Evolutionary conservation across 2,113 vertebrate species (phyloP).

Genomic region (Bubo bubo): DNA sequence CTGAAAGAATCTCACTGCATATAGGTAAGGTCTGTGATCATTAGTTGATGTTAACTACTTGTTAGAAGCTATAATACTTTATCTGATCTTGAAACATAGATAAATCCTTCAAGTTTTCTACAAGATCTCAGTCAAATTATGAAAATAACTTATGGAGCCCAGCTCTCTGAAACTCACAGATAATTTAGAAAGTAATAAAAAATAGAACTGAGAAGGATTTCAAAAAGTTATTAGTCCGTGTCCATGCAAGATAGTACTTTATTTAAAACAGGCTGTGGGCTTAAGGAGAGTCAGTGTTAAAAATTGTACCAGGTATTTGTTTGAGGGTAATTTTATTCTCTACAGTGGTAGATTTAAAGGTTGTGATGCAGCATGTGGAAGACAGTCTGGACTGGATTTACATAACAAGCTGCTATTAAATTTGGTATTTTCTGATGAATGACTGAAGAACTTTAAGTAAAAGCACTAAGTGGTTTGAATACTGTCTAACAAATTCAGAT

Average conservation of each 20-base stretch:
- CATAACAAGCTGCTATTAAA: conserved; percentile 15
- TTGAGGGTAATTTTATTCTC: not conserved
- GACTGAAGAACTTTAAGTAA: not conserved
- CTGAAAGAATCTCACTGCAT: not conserved
- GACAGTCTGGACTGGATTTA: not conserved
- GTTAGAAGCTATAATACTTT: not conserved
- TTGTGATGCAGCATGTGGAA: not conserved
- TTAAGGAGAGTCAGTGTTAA: not conserved
- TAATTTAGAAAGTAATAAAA: not conserved
- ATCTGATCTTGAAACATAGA: not conserved
- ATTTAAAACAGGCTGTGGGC: not conserved
- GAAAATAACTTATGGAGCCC: not conserved
- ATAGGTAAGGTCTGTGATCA: not conserved
- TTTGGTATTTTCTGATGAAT: not conserved
- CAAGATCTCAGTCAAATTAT: not conserved
- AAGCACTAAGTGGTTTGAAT: not conserved
- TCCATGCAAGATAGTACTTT: not conserved
- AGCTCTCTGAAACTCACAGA: not conserved
- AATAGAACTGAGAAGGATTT: not conserved
- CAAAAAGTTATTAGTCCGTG: not conserved
- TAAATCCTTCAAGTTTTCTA: not conserved
- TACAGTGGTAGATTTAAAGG: not conserved
- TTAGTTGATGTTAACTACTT: not conserved
- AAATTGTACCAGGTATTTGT: not conserved
- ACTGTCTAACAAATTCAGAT: not conserved